Conservation (phyloP, 2,888 invertebrate genomes). For the Napeogenes inachia region DNA sequence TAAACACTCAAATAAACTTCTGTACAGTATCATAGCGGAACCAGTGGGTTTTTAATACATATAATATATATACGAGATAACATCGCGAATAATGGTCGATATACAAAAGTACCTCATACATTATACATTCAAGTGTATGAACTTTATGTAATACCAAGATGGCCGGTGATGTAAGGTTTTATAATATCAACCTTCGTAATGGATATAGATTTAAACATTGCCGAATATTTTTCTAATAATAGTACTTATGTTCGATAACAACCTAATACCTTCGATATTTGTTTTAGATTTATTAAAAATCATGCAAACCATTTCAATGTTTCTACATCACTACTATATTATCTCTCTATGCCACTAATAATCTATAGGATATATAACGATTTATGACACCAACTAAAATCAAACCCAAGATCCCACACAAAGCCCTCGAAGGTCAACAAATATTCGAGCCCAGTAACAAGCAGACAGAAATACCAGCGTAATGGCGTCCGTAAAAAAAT, state of each 20-base stretch:
- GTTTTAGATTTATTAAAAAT: not conserved
- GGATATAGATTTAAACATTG: not conserved
- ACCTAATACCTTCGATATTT: not conserved
- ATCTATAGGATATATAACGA: slow-evolving; percentile 14
- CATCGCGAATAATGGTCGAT: slow-evolving; percentile 20
- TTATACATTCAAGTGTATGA: slow-evolving; percentile 24
- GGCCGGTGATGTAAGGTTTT: slow-evolving; percentile 19
- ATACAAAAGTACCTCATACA: slow-evolving; percentile 26
- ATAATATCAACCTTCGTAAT: slow-evolving; percentile 1
- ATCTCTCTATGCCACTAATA: slow-evolving; percentile 10
- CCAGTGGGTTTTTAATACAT: not conserved
- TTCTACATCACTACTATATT: slow-evolving; percentile 2
- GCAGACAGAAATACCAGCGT: slow-evolving; percentile 18
- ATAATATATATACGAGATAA: slow-evolving; percentile 21
- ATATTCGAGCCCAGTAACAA: slow-evolving; percentile 34
- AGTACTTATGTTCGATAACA: too few relatives aligned
- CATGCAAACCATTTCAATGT: not conserved
- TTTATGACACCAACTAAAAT: slow-evolving; percentile 36
- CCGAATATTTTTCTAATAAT: too few relatives aligned
- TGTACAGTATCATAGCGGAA: too few relatives aligned
- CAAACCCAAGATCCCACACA: slow-evolving; percentile 34
- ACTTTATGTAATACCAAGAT: slow-evolving; percentile 7
- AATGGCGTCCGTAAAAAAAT: slow-evolving; percentile 20
- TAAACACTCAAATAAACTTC: too few relatives aligned
- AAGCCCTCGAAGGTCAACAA: slow-evolving; percentile 42